phyloP scores from a whole-genome alignment of 2,797 vertebrate genomes.

The Liasis olivaceus region DNA sequence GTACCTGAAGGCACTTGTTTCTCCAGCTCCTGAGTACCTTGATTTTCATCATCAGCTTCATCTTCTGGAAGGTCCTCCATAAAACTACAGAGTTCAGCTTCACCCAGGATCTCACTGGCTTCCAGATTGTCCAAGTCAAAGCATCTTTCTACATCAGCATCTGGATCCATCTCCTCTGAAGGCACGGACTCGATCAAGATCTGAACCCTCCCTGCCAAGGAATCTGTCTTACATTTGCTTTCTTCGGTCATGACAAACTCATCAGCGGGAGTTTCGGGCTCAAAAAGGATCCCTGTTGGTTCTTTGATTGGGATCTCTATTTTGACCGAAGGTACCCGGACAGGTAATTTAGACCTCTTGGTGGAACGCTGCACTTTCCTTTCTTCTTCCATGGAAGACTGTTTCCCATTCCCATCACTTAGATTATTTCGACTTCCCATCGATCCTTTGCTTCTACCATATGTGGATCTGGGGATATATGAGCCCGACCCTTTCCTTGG shows the following conservation, averaged over 20 bases:
- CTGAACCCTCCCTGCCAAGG: conserved; percentile 53
- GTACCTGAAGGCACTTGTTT: conserved; percentile 63
- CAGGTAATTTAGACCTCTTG: conserved; percentile 69
- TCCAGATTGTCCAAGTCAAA: conserved; percentile 37
- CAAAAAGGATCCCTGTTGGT: conserved; percentile 3
- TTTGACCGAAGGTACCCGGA: conserved; percentile 52
- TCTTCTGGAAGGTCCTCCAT: neutral
- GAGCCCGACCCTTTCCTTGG: conserved; percentile 53
- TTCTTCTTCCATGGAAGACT: conserved; percentile 48
- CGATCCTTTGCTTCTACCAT: conserved; percentile 47
- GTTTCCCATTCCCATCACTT: conserved; percentile 50
- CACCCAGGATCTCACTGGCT: conserved; percentile 35
- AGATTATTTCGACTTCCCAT: conserved; percentile 19
- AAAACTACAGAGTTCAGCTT: neutral
- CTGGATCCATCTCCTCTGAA: conserved; percentile 53
- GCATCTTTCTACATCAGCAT: neutral
- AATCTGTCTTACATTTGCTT: neutral
- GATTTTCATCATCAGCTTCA: neutral
- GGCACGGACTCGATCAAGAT: conserved; percentile 66
- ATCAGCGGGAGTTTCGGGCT: conserved; percentile 31
- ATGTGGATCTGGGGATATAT: neutral
- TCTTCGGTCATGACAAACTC: conserved; percentile 32
- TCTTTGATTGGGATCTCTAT: conserved; percentile 20
- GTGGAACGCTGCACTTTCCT: conserved; percentile 37
- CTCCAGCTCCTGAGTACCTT: conserved; percentile 29